Conservation (phyloP, 2,797 vertebrate species). For the Mallotus villosus region DNA sequence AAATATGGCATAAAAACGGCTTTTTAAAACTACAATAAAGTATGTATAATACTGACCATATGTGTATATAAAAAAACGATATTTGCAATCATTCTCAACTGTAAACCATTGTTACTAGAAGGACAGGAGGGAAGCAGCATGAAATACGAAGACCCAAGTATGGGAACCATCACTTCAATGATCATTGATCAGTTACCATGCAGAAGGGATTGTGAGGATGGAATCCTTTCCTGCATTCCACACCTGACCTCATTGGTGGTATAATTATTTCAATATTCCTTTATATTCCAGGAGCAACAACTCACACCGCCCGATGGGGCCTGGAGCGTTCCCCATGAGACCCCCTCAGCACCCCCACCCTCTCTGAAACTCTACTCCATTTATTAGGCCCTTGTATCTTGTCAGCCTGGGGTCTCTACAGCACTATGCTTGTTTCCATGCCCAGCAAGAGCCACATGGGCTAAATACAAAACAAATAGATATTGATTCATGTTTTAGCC, state of each 20-base stretch:
- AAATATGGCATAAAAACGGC: too few species aligned
- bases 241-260: slow-evolving; percentile 7
- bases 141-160: slow-evolving; percentile 16
- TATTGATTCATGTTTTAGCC: slow-evolving; percentile 22
- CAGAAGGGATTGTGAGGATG: slow-evolving; percentile 39
- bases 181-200: slow-evolving; percentile 53
- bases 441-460: too few species aligned
- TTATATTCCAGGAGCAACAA: too few species aligned
- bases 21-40: too few species aligned
- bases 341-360: background rate
- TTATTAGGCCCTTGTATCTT: slow-evolving; percentile 17
- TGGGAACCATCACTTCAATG: slow-evolving; percentile 42
- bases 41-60: too few species aligned
- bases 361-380: slow-evolving; percentile 18
- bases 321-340: background rate
- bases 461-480: slow-evolving; percentile 4
- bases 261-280: too few species aligned
- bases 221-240: slow-evolving; percentile 20
- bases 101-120: slow-evolving; percentile 4
- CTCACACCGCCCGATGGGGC: too few species aligned
- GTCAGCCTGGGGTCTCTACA: slow-evolving; percentile 6
- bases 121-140: slow-evolving; percentile 11
- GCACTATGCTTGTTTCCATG: slow-evolving; percentile 12
- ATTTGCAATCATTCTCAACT: background rate
- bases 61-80: background rate